Conservation (phyloP, 92 coral and sea anemone genomes). For the Palythoa grandis region DNA sequence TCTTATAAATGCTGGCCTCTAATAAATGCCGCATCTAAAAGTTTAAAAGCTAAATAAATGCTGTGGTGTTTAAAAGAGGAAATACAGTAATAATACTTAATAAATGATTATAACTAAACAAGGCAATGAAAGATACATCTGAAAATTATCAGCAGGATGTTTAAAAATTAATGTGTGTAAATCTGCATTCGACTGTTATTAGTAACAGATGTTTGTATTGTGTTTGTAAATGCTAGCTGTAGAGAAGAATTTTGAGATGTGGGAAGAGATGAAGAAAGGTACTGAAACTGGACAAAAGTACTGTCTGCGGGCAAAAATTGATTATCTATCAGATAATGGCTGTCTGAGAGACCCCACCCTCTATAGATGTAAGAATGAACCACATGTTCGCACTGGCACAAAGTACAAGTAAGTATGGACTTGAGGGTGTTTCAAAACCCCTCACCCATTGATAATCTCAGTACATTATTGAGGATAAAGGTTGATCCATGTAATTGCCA, state of each 20-base stretch:
- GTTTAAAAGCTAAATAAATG: no score
- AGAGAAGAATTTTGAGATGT: slow-evolving; percentile 89
- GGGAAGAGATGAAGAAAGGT: slow-evolving; percentile 98
- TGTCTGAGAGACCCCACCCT: slow-evolving; percentile 95
- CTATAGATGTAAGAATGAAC: slow-evolving; percentile 92
- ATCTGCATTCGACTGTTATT: neutral
- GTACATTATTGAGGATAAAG: no score
- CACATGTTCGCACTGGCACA: slow-evolving; percentile 91
- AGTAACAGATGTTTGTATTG: neutral
- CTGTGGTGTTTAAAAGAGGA: no score
- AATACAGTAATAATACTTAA: no score
- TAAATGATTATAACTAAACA: no score
- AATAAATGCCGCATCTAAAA: no score
- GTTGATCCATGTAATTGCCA: no score
- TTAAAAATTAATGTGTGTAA: neutral
- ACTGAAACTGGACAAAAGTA: slow-evolving; percentile 80
- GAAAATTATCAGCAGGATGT: no score
- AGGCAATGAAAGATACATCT: no score
- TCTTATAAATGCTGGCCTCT: no score
- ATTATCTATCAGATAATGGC: slow-evolving; percentile 91
- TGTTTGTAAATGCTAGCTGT: slow-evolving; percentile 56
- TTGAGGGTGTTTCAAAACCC: neutral
- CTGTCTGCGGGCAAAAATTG: slow-evolving; percentile 91
- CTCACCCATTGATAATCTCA: no score
- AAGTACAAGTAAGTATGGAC: slow-evolving; percentile 85